Evolutionary conservation across 2,797 vertebrate genomes (phyloP).

Genomic region (Leptodactylus fallax): DNA sequence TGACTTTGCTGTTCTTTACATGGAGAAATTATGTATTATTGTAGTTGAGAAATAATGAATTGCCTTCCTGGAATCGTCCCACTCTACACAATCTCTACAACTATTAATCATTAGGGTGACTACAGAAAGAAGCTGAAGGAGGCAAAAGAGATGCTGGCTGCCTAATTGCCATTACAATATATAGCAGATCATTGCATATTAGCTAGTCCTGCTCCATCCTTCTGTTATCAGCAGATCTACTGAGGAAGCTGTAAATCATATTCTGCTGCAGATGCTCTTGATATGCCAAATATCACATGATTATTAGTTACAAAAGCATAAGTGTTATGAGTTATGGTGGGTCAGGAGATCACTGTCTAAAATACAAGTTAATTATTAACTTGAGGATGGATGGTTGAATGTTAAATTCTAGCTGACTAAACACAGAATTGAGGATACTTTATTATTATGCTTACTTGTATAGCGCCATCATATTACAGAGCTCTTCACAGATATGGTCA

Average conservation of each 20-base stretch:
- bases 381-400: background rate
- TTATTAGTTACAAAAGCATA: conserved; percentile 57
- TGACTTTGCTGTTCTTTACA: conserved; percentile 56
- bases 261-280: conserved; percentile 62
- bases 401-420: background rate
- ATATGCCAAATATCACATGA: conserved; percentile 58
- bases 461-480: too few species aligned
- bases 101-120: conserved; percentile 66
- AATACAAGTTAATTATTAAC: background rate
- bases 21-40: conserved; percentile 55
- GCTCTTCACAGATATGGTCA: too few species aligned
- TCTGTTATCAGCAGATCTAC: conserved; percentile 70
- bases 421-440: background rate
- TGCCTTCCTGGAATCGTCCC: conserved; percentile 59
- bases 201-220: conserved; percentile 67
- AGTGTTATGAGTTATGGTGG: conserved; percentile 4
- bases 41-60: conserved; percentile 61
- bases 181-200: conserved; percentile 60
- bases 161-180: conserved; percentile 68
- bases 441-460: too few species aligned
- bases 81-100: conserved; percentile 63
- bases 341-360: conserved; percentile 32
- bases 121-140: conserved; percentile 65
- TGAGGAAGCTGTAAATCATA: conserved; percentile 70
- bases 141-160: conserved; percentile 68